These are phyloP conservation scores for Diaphora mendica DNA, from an alignment of 2,888 invertebrate species.

Conservation along the genomic window DNA sequence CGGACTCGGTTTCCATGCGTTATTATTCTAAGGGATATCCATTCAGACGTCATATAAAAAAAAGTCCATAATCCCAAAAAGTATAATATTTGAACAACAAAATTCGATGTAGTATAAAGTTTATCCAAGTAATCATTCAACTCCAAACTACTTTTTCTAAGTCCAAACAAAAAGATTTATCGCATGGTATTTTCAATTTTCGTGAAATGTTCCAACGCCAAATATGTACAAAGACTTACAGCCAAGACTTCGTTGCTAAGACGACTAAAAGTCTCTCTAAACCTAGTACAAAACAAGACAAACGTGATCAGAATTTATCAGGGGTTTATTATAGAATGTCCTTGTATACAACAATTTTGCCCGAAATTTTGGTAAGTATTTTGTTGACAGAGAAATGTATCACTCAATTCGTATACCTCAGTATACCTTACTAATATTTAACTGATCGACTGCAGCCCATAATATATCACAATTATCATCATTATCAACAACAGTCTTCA, in stretches of 20 bases:
- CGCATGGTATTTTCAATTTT: not conserved
- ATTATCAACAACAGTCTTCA: no score
- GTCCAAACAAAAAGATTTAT: not conserved
- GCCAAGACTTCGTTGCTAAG: constrained; percentile 31
- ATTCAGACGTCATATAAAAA: no score
- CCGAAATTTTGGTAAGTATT: constrained; percentile 7
- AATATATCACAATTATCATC: no score
- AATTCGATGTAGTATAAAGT: not conserved
- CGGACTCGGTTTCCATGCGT: no score
- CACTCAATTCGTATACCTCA: no score
- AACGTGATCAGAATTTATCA: constrained; percentile 43
- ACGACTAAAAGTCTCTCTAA: constrained; percentile 29
- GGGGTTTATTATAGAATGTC: constrained; percentile 19
- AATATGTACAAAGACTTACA: constrained; percentile 10
- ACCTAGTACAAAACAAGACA: constrained; percentile 28
- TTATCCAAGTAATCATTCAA: not conserved
- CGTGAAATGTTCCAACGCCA: not conserved
- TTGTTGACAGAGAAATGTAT: not conserved
- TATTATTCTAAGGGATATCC: no score
- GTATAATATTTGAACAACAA: no score
- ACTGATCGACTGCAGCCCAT: no score
- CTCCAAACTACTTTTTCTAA: not conserved
- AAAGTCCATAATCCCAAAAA: no score
- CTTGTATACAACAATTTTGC: constrained; percentile 5
- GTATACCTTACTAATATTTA: no score